Evolutionary conservation across 2,797 vertebrate species (phyloP).

Genomic region (Enteromius trimaculatus): DNA sequence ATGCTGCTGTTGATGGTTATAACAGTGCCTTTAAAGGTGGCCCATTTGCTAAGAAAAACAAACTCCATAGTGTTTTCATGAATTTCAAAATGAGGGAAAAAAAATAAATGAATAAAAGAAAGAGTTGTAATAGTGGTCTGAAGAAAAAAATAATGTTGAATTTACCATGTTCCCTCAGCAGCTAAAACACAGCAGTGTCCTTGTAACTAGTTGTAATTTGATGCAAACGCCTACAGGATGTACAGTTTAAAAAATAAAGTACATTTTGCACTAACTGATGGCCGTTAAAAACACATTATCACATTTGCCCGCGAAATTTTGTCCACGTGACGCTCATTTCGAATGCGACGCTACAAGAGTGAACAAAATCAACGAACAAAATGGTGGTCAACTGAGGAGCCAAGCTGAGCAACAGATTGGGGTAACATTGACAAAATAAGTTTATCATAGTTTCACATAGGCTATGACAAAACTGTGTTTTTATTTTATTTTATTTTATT

Average conservation of each 20-base stretch:
- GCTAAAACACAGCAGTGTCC: not conserved
- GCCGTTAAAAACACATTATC: not conserved
- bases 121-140: not conserved
- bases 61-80: not conserved
- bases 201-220: not conserved
- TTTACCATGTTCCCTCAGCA: not conserved
- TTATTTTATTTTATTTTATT: too few relatives aligned
- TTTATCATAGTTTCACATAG: not conserved
- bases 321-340: not conserved
- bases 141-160: not conserved
- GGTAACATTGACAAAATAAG: not conserved
- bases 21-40: too few relatives aligned
- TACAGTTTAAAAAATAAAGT: not conserved
- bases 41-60: not conserved
- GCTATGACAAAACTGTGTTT: not conserved
- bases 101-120: not conserved
- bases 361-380: not conserved
- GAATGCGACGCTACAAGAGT: not conserved
- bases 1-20: not conserved
- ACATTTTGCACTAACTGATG: not conserved
- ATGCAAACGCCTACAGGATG: not conserved
- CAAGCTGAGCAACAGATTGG: too few relatives aligned
- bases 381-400: not conserved
- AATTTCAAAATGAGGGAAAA: not conserved
- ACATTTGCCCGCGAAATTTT: not conserved